Evolutionary conservation across 2,888 invertebrate species (phyloP), one percentile per base, ranked within the genome.

Genomic region (Metopia argyrocephala): DNA sequence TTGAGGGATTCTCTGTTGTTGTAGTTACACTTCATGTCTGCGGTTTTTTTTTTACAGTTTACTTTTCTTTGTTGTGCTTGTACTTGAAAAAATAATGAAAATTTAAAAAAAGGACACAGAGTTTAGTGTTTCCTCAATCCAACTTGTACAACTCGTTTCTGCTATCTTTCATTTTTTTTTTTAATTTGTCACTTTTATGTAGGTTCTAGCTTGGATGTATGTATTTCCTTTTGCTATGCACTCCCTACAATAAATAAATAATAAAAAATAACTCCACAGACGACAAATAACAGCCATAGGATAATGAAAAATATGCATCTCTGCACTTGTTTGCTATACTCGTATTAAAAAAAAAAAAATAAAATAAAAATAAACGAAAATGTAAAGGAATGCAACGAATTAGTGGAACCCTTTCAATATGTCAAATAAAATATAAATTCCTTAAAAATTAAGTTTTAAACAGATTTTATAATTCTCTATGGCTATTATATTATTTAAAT

Each of bases 1-100:
- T 81, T 81, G 74, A 81, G 81, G 81, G 74, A 81, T 66, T 70
- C 81, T 81, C 78, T 81, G 81, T 62, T 81, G 74, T 81, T 81
- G 81, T 78, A 81, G 78, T 75, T 81, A 81, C 81, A 75, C 78
- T 81, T 78, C 78, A 81, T 81, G 81, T 81, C 81, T 81, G 81
- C 81, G 81, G 81, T 81, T 78, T 81, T n/a, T n/a, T n/a, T n/a
- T n/a, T 81, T 66, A 78, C 70, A 74, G 74, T 74, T 81, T 78
- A 1, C 31, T 31, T 31, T 31, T 31, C 31, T 31, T 69, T 78
- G 61, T 70, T 62, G 74, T 78, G 74, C 78, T 81, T 74, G 61
- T 65, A 66, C 56, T 75, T 78, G 28, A 54, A 66, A 70, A 38
- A 73, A 54, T 38, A 20, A 20, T 54, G 54, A 46, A 25, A 48